Evolutionary conservation across 2,888 invertebrate genomes (phyloP).

Genomic region (Cyrtodaria siliqua): DNA sequence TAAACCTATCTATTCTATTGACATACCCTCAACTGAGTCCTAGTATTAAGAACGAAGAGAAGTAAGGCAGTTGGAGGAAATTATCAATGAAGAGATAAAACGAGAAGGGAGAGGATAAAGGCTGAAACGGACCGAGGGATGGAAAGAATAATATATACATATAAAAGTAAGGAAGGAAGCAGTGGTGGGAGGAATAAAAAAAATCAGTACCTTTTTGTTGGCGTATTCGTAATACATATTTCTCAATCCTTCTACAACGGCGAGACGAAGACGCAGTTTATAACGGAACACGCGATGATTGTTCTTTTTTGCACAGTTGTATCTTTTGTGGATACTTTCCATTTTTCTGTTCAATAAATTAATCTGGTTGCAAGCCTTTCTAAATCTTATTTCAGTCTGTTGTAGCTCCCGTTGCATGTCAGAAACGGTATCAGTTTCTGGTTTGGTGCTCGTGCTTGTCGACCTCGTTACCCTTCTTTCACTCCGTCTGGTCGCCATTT

Average conservation of each 20-base stretch:
- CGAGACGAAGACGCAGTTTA: slow-evolving; percentile 54
- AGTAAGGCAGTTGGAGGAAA: too few relatives aligned
- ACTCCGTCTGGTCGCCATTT: slow-evolving; percentile 54
- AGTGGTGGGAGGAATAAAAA: too few relatives aligned
- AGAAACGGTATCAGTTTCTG: slow-evolving; percentile 3
- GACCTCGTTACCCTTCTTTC: slow-evolving; percentile 47
- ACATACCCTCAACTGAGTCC: too few relatives aligned
- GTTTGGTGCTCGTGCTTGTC: slow-evolving; percentile 25
- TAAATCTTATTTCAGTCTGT: slow-evolving; percentile 56
- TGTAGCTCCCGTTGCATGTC: slow-evolving; percentile 61
- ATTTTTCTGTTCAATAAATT: slow-evolving; percentile 63
- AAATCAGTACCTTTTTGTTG: slow-evolving; percentile 65
- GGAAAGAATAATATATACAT: too few relatives aligned
- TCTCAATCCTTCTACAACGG: slow-evolving; percentile 59
- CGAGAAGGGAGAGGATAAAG: too few relatives aligned
- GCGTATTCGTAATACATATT: slow-evolving; percentile 67
- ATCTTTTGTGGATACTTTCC: slow-evolving; percentile 65
- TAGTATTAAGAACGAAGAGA: too few relatives aligned
- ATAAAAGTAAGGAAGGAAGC: too few relatives aligned
- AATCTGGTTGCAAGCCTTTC: slow-evolving; percentile 66
- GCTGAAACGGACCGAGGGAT: too few relatives aligned
- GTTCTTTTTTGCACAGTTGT: slow-evolving; percentile 65
- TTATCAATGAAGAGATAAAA: too few relatives aligned
- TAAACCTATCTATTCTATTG: too few relatives aligned
- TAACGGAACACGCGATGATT: slow-evolving; percentile 62